A percentile compares a stretch with the other conserved stretches of the same genome.
Conservation (phyloP, 2,797 vertebrate genomes). For the Furcifer pardalis region DNA sequence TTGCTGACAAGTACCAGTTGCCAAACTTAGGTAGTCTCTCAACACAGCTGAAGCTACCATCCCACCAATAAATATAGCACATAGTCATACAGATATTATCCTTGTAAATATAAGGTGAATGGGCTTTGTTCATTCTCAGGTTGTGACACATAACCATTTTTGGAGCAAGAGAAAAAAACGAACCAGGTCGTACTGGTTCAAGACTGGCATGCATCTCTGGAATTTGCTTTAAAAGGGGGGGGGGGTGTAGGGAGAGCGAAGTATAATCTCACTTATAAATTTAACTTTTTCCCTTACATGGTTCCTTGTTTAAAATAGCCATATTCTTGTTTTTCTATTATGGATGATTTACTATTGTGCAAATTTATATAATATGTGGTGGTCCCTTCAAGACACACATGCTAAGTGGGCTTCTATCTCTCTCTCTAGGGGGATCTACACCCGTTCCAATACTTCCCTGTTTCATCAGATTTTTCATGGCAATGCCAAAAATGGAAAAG, state of each 20-base stretch:
- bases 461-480: slow-evolving; percentile 35
- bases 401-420: slow-evolving; percentile 29
- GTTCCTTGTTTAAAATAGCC: slow-evolving; percentile 16
- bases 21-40: slow-evolving; percentile 6
- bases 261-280: background rate
- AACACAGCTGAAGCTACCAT: background rate
- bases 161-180: background rate
- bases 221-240: background rate
- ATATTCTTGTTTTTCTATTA: background rate
- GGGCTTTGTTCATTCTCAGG: background rate
- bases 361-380: slow-evolving; percentile 16
- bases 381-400: slow-evolving; percentile 56
- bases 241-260: background rate
- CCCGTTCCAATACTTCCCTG: slow-evolving; percentile 23
- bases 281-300: background rate
- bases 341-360: background rate
- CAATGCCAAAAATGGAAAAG: slow-evolving; percentile 6
- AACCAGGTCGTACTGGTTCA: background rate
- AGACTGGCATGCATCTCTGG: background rate
- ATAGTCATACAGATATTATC: background rate
- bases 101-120: background rate
- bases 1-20: background rate
- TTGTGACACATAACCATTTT: background rate
- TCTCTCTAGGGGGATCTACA: slow-evolving; percentile 19
- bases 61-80: background rate